Conservation (phyloP, 2,888 invertebrate species). For the Incurvaria masculella region DNA sequence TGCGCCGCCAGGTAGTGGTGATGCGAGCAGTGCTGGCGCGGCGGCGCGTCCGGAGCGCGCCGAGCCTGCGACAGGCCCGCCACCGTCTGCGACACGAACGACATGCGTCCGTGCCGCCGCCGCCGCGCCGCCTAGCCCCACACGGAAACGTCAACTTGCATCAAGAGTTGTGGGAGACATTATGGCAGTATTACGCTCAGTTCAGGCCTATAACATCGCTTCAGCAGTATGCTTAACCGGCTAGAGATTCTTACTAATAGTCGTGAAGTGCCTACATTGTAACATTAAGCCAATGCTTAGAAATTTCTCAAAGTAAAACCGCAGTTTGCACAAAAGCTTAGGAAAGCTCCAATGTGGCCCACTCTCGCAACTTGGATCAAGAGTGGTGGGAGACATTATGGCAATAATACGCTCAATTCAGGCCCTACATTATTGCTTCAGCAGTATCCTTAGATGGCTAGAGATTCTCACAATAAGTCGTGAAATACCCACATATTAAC, state of each 20-base stretch:
- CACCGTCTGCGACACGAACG: constrained; percentile 56
- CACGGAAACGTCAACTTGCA: background rate
- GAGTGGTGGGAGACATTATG: too few species aligned
- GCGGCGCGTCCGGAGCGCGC: constrained; percentile 36
- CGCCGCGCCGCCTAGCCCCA: background rate
- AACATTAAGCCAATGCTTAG: too few species aligned
- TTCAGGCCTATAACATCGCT: constrained; percentile 5
- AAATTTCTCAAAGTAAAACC: too few species aligned
- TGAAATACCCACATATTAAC: too few species aligned
- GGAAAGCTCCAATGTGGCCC: too few species aligned
- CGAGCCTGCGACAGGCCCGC: constrained; percentile 48
- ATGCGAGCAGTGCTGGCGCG: constrained; percentile 48
- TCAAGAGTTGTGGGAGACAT: too few species aligned
- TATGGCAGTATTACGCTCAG: too few species aligned
- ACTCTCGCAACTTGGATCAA: too few species aligned
- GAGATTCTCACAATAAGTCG: constrained; percentile 9
- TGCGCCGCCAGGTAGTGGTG: constrained; percentile 25
- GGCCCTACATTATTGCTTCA: constrained; percentile 4
- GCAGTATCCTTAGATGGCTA: constrained; percentile 6
- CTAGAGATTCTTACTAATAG: constrained; percentile 10
- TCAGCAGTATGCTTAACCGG: constrained; percentile 5
- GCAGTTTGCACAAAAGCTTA: too few species aligned
- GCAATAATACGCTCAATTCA: too few species aligned
- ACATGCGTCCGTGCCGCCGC: constrained; percentile 30
- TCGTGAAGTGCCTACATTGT: too few species aligned